Evolutionary conservation across 1,140 invertebrate genomes (phyloP).

Genomic region (Nasonia giraulti): DNA sequence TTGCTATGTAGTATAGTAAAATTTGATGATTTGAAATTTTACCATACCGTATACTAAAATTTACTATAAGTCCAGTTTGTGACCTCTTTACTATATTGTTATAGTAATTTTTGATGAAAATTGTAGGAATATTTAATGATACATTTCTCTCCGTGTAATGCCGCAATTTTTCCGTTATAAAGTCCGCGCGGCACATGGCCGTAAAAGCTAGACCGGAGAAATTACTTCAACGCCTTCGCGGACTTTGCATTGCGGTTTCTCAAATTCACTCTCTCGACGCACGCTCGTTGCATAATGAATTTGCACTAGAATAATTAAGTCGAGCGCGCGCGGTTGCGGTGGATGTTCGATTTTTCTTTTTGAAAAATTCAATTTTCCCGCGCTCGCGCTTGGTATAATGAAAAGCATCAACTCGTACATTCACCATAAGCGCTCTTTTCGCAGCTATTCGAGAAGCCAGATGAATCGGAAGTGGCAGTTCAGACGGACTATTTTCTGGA

Average conservation of each 20-base stretch:
- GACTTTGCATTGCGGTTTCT: neutral
- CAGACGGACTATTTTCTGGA: slow-evolving; percentile 92
- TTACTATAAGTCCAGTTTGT: too few species aligned
- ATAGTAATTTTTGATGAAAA: too few species aligned
- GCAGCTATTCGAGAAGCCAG: slow-evolving; percentile 82
- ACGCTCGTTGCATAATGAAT: neutral
- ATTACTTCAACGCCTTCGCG: neutral
- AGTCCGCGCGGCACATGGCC: neutral
- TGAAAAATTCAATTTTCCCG: neutral
- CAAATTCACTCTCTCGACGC: neutral
- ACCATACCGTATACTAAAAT: too few species aligned
- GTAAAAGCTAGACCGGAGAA: neutral
- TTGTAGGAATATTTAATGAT: too few species aligned
- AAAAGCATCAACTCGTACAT: too few species aligned
- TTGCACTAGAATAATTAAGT: neutral
- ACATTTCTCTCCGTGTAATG: neutral
- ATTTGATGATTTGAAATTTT: too few species aligned
- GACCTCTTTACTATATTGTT: too few species aligned
- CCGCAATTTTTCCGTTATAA: neutral
- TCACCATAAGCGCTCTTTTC: slow-evolving; percentile 29
- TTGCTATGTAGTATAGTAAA: too few species aligned
- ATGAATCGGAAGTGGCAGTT: slow-evolving; percentile 83
- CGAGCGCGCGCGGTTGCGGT: neutral
- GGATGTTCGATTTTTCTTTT: neutral
- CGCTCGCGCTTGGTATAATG: neutral